phyloP scores from a whole-genome alignment of 2,113 vertebrate genomes.

The Lichenostomus cassidix region DNA sequence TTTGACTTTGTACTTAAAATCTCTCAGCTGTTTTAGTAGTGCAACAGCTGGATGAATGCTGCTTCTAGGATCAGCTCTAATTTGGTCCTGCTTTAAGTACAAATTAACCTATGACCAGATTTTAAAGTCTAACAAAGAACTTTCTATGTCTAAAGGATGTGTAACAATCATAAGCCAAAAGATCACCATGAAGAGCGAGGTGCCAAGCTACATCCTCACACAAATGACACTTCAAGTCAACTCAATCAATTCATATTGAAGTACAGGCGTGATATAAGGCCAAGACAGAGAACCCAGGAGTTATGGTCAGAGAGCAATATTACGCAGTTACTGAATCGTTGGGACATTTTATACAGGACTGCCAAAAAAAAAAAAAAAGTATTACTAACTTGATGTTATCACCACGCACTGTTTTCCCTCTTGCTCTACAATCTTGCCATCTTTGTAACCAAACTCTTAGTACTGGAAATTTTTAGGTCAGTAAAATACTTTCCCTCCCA shows the following conservation, averaged over 20 bases:
- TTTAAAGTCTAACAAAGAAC: background rate
- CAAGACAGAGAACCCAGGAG: background rate
- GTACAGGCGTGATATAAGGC: background rate
- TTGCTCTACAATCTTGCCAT: background rate
- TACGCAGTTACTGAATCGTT: rapidly evolving
- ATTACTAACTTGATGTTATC: background rate
- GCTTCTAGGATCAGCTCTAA: background rate
- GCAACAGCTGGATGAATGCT: background rate
- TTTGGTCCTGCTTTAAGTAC: background rate
- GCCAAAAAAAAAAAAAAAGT: background rate
- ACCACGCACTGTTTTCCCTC: background rate
- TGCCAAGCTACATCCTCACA: background rate
- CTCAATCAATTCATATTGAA: background rate
- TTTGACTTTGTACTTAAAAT: background rate
- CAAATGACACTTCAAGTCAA: background rate
- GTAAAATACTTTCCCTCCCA: background rate
- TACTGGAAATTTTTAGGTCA: rapidly evolving
- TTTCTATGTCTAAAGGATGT: background rate
- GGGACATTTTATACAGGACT: background rate
- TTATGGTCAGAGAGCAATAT: background rate
- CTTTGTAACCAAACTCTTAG: background rate
- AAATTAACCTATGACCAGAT: background rate
- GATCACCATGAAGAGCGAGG: background rate
- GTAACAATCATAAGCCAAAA: background rate
- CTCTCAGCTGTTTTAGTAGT: background rate